phyloP scores from a whole-genome alignment of 1,140 invertebrate species.

The Anastatus disparis region DNA sequence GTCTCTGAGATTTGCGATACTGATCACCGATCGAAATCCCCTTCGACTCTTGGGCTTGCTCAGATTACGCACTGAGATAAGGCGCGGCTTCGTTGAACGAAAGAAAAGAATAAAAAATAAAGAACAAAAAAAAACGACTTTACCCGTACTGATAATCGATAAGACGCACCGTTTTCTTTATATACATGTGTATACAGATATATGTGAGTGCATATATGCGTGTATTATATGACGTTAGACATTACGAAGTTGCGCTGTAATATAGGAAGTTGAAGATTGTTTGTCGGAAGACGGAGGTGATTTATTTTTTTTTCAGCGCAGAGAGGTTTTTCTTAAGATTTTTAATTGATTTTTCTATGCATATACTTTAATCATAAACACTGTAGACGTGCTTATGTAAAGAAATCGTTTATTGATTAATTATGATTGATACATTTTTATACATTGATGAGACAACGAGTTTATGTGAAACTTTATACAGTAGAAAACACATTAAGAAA shows the following conservation, averaged over 20 bases:
- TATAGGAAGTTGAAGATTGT: neutral
- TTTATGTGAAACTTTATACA: too few relatives aligned
- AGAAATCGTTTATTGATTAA: too few relatives aligned
- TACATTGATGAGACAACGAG: too few relatives aligned
- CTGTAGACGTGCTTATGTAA: too few relatives aligned
- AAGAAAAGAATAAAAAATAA: too few relatives aligned
- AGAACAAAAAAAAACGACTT: too few relatives aligned
- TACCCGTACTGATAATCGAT: constrained; percentile 1
- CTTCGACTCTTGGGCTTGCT: too few relatives aligned
- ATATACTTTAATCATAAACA: too few relatives aligned
- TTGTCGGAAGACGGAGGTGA: neutral
- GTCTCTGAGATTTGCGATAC: constrained; percentile 20
- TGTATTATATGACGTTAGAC: neutral
- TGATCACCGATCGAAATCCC: constrained; percentile 23
- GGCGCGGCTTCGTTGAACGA: neutral
- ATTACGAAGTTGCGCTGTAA: neutral
- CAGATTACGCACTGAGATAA: constrained; percentile 18
- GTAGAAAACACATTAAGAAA: too few relatives aligned
- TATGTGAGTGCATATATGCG: neutral
- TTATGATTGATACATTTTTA: too few relatives aligned
- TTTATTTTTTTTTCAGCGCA: neutral
- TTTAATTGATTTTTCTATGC: too few relatives aligned
- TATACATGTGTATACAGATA: neutral
- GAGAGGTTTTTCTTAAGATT: too few relatives aligned
- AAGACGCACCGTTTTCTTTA: constrained; percentile 2